phyloP scores from a whole-genome alignment of 2,888 invertebrate species.

The Dugesia japonica region DNA sequence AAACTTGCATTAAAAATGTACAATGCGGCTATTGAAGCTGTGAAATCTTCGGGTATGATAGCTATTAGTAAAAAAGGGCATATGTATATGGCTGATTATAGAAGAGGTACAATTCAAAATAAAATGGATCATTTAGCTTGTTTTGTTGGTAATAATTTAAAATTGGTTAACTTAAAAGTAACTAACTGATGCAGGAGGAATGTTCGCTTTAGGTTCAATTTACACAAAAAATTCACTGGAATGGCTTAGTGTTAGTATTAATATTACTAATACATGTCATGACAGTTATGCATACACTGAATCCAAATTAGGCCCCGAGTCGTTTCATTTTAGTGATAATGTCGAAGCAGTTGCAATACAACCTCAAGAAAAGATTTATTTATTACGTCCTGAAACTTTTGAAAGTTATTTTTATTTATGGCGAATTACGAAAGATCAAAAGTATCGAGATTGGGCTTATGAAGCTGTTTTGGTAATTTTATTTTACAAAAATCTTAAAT shows the following conservation, averaged over 20 bases:
- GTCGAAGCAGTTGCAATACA: slow-evolving; percentile 77
- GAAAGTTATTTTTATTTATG: slow-evolving; percentile 94
- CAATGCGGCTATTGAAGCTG: slow-evolving; percentile 70
- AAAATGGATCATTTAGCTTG: slow-evolving; percentile 87
- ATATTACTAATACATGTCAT: slow-evolving; percentile 84
- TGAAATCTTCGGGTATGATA: slow-evolving; percentile 60
- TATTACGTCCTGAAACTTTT: slow-evolving; percentile 80
- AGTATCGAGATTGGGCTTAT: slow-evolving; percentile 99
- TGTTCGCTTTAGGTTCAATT: slow-evolving; percentile 71
- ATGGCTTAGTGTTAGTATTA: slow-evolving; percentile 72
- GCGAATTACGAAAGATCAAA: slow-evolving; percentile 81
- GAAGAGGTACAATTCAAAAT: slow-evolving; percentile 57
- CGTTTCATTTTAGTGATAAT: slow-evolving; percentile 64
- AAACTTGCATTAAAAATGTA: slow-evolving; percentile 73
- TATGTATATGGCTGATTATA: slow-evolving; percentile 66
- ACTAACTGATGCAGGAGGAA: slow-evolving; percentile 59
- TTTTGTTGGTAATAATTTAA: slow-evolving; percentile 60
- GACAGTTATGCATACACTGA: slow-evolving; percentile 75
- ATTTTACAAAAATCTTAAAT: too few species aligned
- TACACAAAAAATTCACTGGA: slow-evolving; percentile 41
- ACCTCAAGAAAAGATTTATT: slow-evolving; percentile 81
- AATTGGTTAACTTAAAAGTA: too few species aligned
- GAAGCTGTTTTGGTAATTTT: slow-evolving; percentile 78
- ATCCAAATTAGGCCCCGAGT: slow-evolving; percentile 85
- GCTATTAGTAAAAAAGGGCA: slow-evolving; percentile 60